phyloP scores from a whole-genome alignment of 1,140 invertebrate genomes.

The Eupristina koningsbergeri region DNA sequence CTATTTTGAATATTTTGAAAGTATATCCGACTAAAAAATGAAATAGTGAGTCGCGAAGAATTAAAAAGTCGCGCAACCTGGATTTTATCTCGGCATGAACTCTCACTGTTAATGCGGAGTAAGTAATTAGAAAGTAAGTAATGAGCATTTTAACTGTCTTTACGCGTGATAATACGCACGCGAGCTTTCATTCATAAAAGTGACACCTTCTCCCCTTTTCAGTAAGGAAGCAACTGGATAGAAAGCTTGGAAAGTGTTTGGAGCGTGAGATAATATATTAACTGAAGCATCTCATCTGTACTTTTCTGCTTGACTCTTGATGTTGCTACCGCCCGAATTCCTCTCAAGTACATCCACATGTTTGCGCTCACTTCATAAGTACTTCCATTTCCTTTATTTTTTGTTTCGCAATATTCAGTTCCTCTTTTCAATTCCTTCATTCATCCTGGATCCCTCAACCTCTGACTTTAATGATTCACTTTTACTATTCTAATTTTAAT shows the following conservation, averaged over 20 bases:
- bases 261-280: constrained; percentile 48
- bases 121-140: neutral
- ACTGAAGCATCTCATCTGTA: constrained; percentile 30
- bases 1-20: neutral
- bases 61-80: neutral
- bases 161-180: neutral
- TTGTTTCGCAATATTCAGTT: neutral
- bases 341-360: constrained; percentile 59
- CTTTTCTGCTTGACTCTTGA: no score
- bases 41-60: neutral
- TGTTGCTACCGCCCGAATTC: neutral
- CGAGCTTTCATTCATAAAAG: constrained; percentile 36
- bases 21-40: neutral
- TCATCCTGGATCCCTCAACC: neutral
- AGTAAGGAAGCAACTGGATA: neutral
- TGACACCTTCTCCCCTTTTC: constrained; percentile 39
- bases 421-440: neutral
- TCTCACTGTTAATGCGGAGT: neutral
- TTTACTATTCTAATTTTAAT: no score
- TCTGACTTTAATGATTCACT: neutral
- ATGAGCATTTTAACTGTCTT: neutral
- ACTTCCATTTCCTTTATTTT: constrained; percentile 34
- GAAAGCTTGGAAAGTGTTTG: no score
- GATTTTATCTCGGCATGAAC: no score
- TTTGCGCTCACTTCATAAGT: constrained; percentile 46